A percentile compares a stretch with the other conserved stretches of the same genome.
These are phyloP conservation scores for Oligia strigilis DNA, from an alignment of 2,888 invertebrate genomes.

Conservation along the genomic window DNA sequence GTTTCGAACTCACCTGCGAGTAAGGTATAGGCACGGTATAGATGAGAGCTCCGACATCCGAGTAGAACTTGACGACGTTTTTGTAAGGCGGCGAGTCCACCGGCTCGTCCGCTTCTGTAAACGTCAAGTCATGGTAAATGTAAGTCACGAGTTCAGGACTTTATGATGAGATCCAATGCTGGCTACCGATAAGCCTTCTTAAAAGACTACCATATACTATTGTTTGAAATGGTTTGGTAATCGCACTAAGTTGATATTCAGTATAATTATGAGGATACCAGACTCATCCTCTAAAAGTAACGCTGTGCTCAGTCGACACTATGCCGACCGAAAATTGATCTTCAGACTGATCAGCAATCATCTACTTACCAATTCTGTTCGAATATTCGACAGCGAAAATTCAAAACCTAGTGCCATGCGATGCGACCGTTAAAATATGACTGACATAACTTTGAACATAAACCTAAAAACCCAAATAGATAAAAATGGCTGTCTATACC, in stretches of 20 bases:
- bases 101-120: conserved; percentile 81
- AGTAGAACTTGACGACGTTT: conserved; percentile 97
- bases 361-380: background rate
- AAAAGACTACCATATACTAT: background rate
- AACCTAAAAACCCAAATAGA: conserved; percentile 25
- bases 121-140: conserved; percentile 6
- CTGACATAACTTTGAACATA: background rate
- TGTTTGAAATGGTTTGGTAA: background rate
- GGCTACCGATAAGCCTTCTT: background rate
- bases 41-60: conserved; percentile 95
- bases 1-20: conserved; percentile 90
- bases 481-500: conserved; percentile 22
- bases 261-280: background rate
- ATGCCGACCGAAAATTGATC: background rate
- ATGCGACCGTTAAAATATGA: background rate
- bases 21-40: conserved; percentile 95
- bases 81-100: conserved; percentile 90
- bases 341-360: background rate
- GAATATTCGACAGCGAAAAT: background rate
- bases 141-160: background rate
- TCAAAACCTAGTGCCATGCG: background rate
- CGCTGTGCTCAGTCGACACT: background rate
- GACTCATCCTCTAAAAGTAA: background rate
- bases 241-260: background rate
- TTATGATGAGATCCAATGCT: background rate